Evolutionary conservation across 2,888 invertebrate genomes (phyloP).

Genomic region (Eucera pruinosa): DNA sequence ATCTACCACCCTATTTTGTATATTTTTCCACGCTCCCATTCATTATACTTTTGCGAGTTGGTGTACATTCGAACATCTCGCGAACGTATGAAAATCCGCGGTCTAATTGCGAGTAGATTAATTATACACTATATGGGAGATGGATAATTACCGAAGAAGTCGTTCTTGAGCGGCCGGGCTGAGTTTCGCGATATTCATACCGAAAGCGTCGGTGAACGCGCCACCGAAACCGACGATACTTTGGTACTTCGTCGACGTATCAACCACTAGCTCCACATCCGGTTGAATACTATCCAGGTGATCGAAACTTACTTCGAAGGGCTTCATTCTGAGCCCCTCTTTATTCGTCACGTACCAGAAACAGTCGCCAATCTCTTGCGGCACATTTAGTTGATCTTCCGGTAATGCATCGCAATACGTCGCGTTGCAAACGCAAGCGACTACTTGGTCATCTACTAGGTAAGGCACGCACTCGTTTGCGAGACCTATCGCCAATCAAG

Average conservation of each 20-base stretch:
- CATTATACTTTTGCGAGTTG: too few species aligned
- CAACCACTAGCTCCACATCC: constrained; percentile 14
- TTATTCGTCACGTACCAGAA: constrained; percentile 87
- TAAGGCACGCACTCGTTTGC: constrained; percentile 71
- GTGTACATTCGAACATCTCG: too few species aligned
- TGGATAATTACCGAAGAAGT: constrained; percentile 81
- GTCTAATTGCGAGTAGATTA: too few species aligned
- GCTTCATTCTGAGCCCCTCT: constrained; percentile 87
- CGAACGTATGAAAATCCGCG: too few species aligned
- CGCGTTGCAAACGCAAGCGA: constrained; percentile 88
- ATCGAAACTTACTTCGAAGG: constrained; percentile 83
- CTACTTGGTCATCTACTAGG: constrained; percentile 55
- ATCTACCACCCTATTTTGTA: too few species aligned
- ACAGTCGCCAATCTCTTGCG: constrained; percentile 84
- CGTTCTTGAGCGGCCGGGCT: constrained; percentile 85
- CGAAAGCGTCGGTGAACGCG: constrained; percentile 90
- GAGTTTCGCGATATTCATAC: constrained; percentile 89
- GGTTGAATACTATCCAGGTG: not conserved
- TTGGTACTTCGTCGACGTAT: constrained; percentile 33
- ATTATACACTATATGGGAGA: too few species aligned
- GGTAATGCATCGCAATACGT: constrained; percentile 89
- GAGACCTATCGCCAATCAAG: constrained; percentile 45
- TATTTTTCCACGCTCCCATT: too few species aligned
- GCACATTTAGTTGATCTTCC: constrained; percentile 18
- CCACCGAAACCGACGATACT: constrained; percentile 93